phyloP scores from a whole-genome alignment of 2,888 invertebrate genomes.

The Thumatha senex region DNA sequence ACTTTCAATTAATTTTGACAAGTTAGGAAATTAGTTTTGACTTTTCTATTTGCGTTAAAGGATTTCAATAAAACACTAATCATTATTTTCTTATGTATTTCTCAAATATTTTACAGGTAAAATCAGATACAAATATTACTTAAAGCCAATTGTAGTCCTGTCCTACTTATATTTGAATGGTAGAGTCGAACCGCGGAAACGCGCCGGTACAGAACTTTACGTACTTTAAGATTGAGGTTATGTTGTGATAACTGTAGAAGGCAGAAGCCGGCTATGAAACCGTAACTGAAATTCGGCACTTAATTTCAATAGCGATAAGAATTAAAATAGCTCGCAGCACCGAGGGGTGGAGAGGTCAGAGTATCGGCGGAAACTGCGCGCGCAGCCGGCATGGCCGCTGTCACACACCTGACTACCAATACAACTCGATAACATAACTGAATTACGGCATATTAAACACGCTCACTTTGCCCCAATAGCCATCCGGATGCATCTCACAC shows the following conservation, averaged over 20 bases:
- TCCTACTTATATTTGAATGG: slow-evolving; percentile 43
- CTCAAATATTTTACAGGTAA: slow-evolving; percentile 51
- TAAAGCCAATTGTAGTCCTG: slow-evolving; percentile 65
- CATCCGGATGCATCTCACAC: slow-evolving; percentile 43
- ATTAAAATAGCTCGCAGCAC: slow-evolving; percentile 60
- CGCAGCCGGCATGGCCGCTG: slow-evolving; percentile 80
- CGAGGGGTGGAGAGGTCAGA: slow-evolving; percentile 54
- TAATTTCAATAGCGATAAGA: slow-evolving; percentile 60
- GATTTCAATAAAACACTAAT: slow-evolving; percentile 74
- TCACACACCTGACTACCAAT: slow-evolving; percentile 77
- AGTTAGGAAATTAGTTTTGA: slow-evolving; percentile 6
- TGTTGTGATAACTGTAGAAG: slow-evolving; percentile 79
- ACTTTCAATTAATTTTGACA: slow-evolving; percentile 2
- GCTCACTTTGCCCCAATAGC: slow-evolving; percentile 41
- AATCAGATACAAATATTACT: slow-evolving; percentile 52
- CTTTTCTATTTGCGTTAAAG: slow-evolving; percentile 28
- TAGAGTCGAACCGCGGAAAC: slow-evolving; percentile 43
- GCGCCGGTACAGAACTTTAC: slow-evolving; percentile 68
- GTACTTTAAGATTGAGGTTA: slow-evolving; percentile 76
- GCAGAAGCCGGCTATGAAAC: slow-evolving; percentile 63
- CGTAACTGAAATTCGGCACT: slow-evolving; percentile 53
- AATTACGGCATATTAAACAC: slow-evolving; percentile 62
- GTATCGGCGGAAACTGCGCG: slow-evolving; percentile 70
- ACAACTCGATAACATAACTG: slow-evolving; percentile 68
- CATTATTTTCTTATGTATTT: slow-evolving; percentile 66